These are phyloP conservation scores for Formica aserva DNA, from an alignment of 2,888 invertebrate species.

Conservation along the genomic window DNA sequence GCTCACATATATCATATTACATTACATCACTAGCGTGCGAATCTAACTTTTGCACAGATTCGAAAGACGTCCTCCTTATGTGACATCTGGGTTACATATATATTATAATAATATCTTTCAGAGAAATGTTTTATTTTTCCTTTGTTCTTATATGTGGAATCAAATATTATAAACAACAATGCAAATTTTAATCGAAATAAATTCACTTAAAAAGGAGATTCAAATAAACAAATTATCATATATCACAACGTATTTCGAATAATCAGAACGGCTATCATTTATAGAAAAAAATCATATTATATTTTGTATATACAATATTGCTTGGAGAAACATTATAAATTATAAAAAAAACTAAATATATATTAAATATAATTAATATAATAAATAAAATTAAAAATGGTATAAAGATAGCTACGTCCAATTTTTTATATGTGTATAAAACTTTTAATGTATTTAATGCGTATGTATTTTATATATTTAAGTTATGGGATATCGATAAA, in stretches of 20 bases:
- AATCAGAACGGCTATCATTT: neutral
- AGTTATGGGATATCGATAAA: neutral
- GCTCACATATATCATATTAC: conserved; percentile 54
- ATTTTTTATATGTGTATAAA: neutral
- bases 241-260: neutral
- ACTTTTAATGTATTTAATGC: neutral
- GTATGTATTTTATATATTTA: neutral
- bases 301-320: neutral
- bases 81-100: neutral
- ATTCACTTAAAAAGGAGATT: neutral
- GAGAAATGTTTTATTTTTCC: neutral
- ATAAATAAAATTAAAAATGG: neutral
- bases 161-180: neutral
- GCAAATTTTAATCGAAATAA: neutral
- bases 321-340: neutral
- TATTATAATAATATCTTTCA: neutral
- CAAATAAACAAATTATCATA: neutral
- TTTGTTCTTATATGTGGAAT: neutral
- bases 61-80: conserved; percentile 42
- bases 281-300: neutral
- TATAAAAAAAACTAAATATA: neutral
- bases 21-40: conserved; percentile 59
- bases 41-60: conserved; percentile 46
- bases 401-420: neutral
- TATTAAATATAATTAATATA: neutral